These are phyloP conservation scores for Caenorhabditis sp. DNA, from an alignment of 2,888 invertebrate species.

Conservation along the genomic window DNA sequence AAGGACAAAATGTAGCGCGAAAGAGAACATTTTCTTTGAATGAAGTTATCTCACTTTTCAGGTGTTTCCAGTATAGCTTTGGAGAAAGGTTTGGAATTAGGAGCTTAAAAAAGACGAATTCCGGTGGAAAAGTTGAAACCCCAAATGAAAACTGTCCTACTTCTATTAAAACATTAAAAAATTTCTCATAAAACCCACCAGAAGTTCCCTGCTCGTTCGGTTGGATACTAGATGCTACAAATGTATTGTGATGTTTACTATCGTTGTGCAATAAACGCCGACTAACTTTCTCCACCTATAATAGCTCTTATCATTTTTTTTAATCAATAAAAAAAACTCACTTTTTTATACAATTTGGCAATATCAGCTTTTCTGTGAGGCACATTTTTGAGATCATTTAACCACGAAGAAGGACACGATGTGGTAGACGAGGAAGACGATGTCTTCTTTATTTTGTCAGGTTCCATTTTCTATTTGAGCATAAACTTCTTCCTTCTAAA, in stretches of 20 bases:
- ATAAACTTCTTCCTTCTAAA: neutral
- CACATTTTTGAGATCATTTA: neutral
- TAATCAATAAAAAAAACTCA: neutral
- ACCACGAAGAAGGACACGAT: neutral
- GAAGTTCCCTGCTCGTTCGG: neutral
- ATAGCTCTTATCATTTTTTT: constrained; percentile 1
- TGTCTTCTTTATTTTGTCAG: neutral
- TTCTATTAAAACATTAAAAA: no score
- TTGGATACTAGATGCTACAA: neutral
- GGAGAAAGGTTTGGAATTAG: no score
- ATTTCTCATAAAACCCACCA: neutral
- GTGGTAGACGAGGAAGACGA: neutral
- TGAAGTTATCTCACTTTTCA: no score
- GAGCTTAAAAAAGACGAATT: no score
- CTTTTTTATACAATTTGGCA: constrained; percentile 27
- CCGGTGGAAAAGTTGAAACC: no score
- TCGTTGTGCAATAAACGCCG: constrained; percentile 20
- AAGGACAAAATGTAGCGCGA: no score
- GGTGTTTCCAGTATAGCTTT: no score
- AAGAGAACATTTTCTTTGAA: no score
- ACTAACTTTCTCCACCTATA: constrained; percentile 19
- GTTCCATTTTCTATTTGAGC: neutral
- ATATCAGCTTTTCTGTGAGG: constrained; percentile 10
- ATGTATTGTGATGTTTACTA: neutral
- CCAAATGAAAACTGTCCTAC: no score